These are phyloP conservation scores for Perdix hodgsoniae DNA, from an alignment of 2,797 vertebrate genomes.

Conservation along the genomic window DNA sequence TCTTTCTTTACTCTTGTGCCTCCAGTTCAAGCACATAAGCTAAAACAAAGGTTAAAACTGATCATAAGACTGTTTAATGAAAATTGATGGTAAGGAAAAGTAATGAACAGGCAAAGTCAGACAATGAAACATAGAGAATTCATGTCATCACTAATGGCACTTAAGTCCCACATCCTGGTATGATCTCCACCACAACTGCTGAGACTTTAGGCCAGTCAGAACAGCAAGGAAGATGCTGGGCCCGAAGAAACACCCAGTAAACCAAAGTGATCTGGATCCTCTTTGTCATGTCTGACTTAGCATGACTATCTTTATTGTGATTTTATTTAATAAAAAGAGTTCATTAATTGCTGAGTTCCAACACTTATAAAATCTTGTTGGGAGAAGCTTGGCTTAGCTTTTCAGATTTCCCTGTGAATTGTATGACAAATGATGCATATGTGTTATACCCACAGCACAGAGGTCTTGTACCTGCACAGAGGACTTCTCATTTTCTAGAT, in stretches of 20 bases:
- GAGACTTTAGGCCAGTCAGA: background rate
- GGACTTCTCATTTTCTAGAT: background rate
- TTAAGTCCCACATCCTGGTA: accelerated
- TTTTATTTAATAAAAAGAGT: background rate
- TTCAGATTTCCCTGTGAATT: background rate
- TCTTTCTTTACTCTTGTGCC: background rate
- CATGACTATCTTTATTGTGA: background rate
- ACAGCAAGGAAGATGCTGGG: background rate
- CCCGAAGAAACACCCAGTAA: background rate
- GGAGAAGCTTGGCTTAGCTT: background rate
- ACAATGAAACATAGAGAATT: accelerated
- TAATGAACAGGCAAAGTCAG: background rate
- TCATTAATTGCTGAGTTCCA: background rate
- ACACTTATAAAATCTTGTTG: background rate
- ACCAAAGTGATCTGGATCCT: background rate
- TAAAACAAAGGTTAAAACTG: background rate
- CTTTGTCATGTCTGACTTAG: background rate
- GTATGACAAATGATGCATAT: accelerated
- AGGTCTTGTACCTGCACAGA: background rate
- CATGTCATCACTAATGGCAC: background rate
- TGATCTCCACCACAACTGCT: accelerated
- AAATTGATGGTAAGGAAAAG: background rate
- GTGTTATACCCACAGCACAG: too few species aligned
- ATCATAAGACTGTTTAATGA: background rate
- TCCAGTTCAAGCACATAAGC: background rate